Evolutionary conservation across 2,113 vertebrate genomes (phyloP).

Genomic region (Lates calcarifer): DNA sequence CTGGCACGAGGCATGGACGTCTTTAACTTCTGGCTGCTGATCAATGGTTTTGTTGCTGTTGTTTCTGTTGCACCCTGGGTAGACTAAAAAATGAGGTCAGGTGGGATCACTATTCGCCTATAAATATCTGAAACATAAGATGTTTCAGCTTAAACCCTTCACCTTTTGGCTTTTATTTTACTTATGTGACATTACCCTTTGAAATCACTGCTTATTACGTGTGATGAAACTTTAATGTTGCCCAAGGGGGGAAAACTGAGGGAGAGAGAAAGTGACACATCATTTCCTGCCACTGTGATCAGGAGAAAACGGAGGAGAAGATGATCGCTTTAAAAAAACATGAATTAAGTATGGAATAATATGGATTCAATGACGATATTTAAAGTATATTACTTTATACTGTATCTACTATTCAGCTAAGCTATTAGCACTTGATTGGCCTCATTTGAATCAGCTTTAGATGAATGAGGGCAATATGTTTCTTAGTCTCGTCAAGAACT

Average conservation of each 20-base stretch:
- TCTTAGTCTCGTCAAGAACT: background rate
- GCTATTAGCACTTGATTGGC: background rate
- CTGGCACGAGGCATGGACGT: background rate
- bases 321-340: conserved; percentile 33
- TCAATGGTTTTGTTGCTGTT: conserved; percentile 1
- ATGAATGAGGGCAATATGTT: background rate
- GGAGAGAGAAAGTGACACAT: conserved; percentile 18
- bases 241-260: conserved; percentile 1
- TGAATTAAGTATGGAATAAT: conserved; percentile 44
- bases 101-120: background rate
- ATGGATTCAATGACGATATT: conserved; percentile 16
- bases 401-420: background rate
- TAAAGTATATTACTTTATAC: background rate
- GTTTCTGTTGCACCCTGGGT: conserved; percentile 3
- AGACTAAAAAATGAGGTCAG: background rate
- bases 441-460: conserved; percentile 9
- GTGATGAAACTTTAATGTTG: conserved; percentile 53
- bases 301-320: conserved; percentile 19
- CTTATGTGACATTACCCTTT: conserved; percentile 16
- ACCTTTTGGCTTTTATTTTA: conserved; percentile 37
- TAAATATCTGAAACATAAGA: background rate
- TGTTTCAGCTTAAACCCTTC: conserved; percentile 12
- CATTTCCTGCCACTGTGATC: conserved; percentile 47
- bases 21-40: conserved; percentile 18
- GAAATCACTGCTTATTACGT: conserved; percentile 43